Base-by-base conservation (phyloP, 2,113 vertebrate species). In the Pachyramphus minor region DNA sequence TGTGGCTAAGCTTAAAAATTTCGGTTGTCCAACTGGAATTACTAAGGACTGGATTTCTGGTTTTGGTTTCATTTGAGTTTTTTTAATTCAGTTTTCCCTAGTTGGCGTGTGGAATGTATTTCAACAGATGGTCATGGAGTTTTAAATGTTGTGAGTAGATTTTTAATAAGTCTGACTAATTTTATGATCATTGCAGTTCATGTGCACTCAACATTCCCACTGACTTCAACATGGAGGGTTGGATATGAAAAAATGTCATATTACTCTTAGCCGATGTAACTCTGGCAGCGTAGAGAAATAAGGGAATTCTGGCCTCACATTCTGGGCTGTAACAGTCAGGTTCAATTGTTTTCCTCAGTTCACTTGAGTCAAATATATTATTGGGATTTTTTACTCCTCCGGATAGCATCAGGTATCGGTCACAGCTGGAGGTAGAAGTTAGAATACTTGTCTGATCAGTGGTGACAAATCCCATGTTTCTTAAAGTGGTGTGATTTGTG, bases 81-180 rank as follows among this genome's bases (percentile, higher is more conserved):
- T 50, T 52, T 69, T 1, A 64, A 80, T 68, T 84, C 60, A 42
- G 12, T 93, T 95, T 95, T 94, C 74, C 42, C 94, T 77, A 64
- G 88, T 56, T 97, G 84, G 85, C 37, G 2, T 93, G 85, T 78
- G 62, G 67, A 93, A 94, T 90, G 67, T 81, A 75, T 95, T 91
- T 95, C 87, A 95, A 80, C 84, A 95, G 91, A 97, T 96, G 91
- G 95, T 84, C 96, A 91, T 94, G 87, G 80, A 90, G 68, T 94
- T 90, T 87, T 93, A 96, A 97, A 80, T 81, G 90, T 79, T 97
- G 94, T 85, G 81, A 85, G 89, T 94, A 72, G 81, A 92, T 97
- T 98, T 96, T 96, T 97, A 96, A 97, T 97, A 97, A 95, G 95
- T 93, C 93, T 95, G 93, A 74, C 94, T 96, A 95, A 97, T 96